Conservation (phyloP, 2,113 vertebrate species). For the Microtus ochrogaster region DNA sequence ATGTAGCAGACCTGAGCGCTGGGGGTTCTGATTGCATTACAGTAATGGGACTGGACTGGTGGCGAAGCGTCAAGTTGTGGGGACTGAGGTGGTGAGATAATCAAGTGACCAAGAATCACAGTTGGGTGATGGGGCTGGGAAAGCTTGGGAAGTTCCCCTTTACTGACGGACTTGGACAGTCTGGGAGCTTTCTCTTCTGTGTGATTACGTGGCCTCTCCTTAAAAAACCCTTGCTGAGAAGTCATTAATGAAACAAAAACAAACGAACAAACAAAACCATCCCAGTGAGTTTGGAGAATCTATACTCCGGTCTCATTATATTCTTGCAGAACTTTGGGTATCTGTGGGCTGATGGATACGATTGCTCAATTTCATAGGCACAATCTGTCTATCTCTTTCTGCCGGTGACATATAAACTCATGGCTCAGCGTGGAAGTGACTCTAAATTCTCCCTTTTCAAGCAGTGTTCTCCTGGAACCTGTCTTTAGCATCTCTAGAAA, state of each 20-base stretch:
- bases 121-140: not conserved
- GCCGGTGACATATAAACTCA: not conserved
- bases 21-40: accelerated
- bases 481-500: not conserved
- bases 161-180: not conserved
- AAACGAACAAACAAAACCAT: not conserved
- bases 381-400: not conserved
- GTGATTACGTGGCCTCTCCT: not conserved
- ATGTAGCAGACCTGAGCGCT: not conserved
- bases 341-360: not conserved
- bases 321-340: not conserved
- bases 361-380: not conserved
- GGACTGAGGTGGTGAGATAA: not conserved
- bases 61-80: accelerated
- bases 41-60: too few species aligned
- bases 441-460: slow-evolving; percentile 5
- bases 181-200: not conserved
- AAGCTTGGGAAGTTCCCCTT: accelerated
- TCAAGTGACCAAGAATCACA: too few species aligned
- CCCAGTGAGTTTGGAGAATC: not conserved
- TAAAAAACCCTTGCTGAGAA: not conserved
- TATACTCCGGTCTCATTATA: not conserved
- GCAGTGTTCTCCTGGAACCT: not conserved
- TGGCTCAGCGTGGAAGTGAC: not conserved
- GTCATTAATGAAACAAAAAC: not conserved